These are phyloP conservation scores for Dolichallabes microphthalmus DNA, from an alignment of 2,113 vertebrate species.

Conservation along the genomic window DNA sequence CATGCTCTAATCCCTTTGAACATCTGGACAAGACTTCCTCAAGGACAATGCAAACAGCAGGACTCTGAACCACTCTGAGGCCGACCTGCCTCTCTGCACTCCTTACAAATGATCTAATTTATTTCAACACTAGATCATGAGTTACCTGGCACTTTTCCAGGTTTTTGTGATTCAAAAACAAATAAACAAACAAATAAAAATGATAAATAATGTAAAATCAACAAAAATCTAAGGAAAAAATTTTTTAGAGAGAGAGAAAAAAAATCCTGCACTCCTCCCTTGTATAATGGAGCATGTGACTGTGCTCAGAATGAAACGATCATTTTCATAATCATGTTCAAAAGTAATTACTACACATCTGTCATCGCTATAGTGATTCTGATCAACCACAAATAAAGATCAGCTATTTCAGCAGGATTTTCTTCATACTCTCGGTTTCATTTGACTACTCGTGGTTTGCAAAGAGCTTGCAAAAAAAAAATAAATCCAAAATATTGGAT, in stretches of 20 bases:
- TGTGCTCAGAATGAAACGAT: not conserved
- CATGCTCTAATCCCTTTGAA: slow-evolving; percentile 84
- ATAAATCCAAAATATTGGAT: not conserved
- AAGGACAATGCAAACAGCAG: slow-evolving; percentile 74
- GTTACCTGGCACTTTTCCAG: slow-evolving; percentile 37
- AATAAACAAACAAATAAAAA: no score
- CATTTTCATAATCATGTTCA: not conserved
- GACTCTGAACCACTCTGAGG: slow-evolving; percentile 60
- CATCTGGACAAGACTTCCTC: slow-evolving; percentile 81
- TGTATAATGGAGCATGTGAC: not conserved
- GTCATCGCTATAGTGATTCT: not conserved
- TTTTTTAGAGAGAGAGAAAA: not conserved
- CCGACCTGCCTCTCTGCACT: slow-evolving; percentile 58
- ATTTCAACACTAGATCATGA: slow-evolving; percentile 64
- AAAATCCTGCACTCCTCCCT: no score
- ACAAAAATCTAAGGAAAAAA: not conserved
- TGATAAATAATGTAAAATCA: not conserved
- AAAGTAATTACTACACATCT: not conserved
- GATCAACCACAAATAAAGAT: not conserved
- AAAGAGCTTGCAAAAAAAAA: not conserved
- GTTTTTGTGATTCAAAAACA: not conserved
- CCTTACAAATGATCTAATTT: slow-evolving; percentile 74
- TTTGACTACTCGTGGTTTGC: not conserved
- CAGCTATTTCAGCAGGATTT: not conserved
- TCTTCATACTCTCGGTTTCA: not conserved